A percentile compares a stretch with the other conserved stretches of the same genome.
Conservation (phyloP, 2,113 vertebrate genomes). For the Antigone vipio region DNA sequence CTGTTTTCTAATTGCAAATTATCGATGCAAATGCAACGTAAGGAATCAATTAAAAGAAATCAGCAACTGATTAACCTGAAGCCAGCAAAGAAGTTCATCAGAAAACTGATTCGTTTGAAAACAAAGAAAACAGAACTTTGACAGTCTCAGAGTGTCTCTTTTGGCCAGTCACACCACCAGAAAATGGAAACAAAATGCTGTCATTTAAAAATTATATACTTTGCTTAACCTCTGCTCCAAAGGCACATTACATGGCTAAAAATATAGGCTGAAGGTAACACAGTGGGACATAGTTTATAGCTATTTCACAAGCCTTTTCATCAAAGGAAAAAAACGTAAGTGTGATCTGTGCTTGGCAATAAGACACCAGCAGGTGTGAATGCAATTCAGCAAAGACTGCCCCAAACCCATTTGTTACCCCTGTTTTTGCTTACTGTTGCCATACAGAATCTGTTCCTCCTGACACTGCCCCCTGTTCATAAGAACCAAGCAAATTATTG, state of each 20-base stretch:
- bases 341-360: neutral
- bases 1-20: neutral
- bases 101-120: neutral
- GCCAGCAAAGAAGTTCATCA: neutral
- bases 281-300: slow-evolving; percentile 1
- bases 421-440: neutral
- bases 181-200: neutral
- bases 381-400: neutral
- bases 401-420: neutral
- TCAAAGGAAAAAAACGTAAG: neutral
- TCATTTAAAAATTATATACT: neutral
- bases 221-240: slow-evolving; percentile 1
- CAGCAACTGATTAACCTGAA: neutral
- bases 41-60: neutral
- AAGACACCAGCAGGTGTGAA: neutral
- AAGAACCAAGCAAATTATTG: neutral
- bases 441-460: neutral
- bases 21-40: neutral
- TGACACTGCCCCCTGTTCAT: neutral
- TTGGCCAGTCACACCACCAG: neutral
- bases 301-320: neutral
- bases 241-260: neutral
- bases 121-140: neutral
- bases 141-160: neutral
- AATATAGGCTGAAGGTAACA: slow-evolving; percentile 6